These are phyloP conservation scores for Drosophila yooni DNA, from an alignment of 2,888 invertebrate genomes.

Conservation along the genomic window DNA sequence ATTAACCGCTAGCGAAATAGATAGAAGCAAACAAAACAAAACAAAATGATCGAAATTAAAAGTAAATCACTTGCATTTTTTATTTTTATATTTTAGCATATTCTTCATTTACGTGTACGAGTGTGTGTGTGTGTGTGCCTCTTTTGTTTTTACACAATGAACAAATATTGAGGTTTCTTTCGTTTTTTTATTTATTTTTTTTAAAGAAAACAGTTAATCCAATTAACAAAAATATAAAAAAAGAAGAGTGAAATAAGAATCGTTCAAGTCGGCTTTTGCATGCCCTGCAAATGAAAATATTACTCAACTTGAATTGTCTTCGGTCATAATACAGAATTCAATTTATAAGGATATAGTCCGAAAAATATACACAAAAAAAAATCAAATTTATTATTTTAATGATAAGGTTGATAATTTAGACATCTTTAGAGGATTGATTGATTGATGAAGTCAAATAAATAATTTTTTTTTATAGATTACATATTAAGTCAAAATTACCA, in stretches of 20 bases:
- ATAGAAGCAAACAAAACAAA: conserved; percentile 8
- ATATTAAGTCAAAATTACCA: background rate
- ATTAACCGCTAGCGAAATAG: conserved; percentile 26
- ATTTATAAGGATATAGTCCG: background rate
- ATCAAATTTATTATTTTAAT: background rate
- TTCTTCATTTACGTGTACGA: conserved; percentile 21
- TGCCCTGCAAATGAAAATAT: conserved; percentile 28
- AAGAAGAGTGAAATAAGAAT: conserved; percentile 4
- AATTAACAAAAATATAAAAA: conserved; percentile 69
- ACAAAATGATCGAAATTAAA: conserved; percentile 46
- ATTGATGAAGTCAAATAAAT: background rate
- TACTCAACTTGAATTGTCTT: background rate
- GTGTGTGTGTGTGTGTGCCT: background rate
- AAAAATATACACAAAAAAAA: background rate
- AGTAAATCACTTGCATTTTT: conserved; percentile 66
- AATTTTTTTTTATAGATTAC: background rate
- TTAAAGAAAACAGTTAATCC: conserved; percentile 68
- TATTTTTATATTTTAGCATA: conserved; percentile 51
- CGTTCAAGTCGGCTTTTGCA: conserved; percentile 29
- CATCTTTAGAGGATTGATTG: too few relatives aligned
- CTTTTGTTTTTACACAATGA: conserved; percentile 23
- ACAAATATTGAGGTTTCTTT: conserved; percentile 70
- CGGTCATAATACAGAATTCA: background rate
- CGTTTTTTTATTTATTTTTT: conserved; percentile 35
- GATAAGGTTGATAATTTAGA: background rate